Percentiles rank a stretch among this genome's conserved stretches.
phyloP scores from a whole-genome alignment of 2,113 vertebrate species.

The Chionis minor region DNA sequence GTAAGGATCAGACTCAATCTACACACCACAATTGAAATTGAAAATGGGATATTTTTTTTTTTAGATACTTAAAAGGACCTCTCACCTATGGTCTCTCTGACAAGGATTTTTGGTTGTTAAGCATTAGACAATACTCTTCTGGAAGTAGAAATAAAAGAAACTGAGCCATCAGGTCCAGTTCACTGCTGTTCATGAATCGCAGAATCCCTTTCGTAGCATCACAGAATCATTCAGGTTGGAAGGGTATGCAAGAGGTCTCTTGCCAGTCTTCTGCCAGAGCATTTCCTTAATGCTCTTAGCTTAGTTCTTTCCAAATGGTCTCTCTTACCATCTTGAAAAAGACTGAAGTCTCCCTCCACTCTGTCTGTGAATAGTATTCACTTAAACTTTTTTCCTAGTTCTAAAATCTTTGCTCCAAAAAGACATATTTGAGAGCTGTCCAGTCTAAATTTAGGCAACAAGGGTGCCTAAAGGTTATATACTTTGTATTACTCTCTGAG shows the following conservation, averaged over 20 bases:
- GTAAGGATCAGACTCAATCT: background rate
- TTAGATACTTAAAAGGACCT: background rate
- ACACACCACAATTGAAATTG: accelerated
- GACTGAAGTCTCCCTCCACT: background rate
- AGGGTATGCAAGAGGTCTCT: background rate
- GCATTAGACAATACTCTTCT: background rate
- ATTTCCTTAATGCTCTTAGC: background rate
- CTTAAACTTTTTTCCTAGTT: background rate
- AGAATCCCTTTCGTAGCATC: background rate
- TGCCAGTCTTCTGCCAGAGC: background rate
- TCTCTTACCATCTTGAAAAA: background rate
- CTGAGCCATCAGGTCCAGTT: background rate
- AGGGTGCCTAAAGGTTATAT: background rate
- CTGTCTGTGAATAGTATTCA: background rate
- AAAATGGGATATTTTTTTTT: background rate
- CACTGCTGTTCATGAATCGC: background rate
- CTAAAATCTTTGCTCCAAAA: background rate
- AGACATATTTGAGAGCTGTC: background rate
- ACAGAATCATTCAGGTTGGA: background rate
- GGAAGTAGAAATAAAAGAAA: background rate
- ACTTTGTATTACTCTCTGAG: background rate
- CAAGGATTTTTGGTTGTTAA: background rate
- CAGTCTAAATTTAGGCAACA: background rate
- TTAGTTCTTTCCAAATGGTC: background rate
- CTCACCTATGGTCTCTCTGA: background rate